phyloP scores from a whole-genome alignment of 2,888 invertebrate genomes.

The Lamproptera curius region DNA sequence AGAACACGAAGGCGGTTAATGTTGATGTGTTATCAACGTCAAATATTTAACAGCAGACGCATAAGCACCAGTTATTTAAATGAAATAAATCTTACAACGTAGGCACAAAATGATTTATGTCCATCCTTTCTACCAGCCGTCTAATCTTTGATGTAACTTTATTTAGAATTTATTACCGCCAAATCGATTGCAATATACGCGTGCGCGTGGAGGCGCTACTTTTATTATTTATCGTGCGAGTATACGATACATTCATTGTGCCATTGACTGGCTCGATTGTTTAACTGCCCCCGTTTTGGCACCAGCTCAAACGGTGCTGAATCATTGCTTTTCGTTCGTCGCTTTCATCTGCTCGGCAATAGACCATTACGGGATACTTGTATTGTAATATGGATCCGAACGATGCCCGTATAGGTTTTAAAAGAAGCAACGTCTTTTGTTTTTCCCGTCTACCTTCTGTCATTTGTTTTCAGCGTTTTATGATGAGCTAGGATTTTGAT shows the following conservation, averaged over 20 bases:
- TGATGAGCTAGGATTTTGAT: too few species aligned
- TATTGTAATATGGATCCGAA: not conserved
- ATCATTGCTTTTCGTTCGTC: constrained; percentile 26
- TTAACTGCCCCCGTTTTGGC: constrained; percentile 36
- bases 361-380: constrained; percentile 13
- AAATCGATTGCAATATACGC: not conserved
- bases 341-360: constrained; percentile 18
- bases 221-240: constrained; percentile 6
- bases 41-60: too few species aligned
- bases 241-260: constrained; percentile 20
- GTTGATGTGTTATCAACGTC: too few species aligned
- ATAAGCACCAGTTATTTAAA: too few species aligned
- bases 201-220: not conserved
- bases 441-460: too few species aligned
- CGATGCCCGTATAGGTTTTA: too few species aligned
- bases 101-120: too few species aligned
- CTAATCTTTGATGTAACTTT: not conserved
- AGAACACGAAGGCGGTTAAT: too few species aligned
- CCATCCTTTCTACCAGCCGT: not conserved
- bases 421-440: too few species aligned
- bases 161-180: not conserved
- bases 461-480: too few species aligned
- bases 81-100: too few species aligned
- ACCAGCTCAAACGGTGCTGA: constrained; percentile 42
- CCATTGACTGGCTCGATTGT: constrained; percentile 30